phyloP scores from a whole-genome alignment of 1,140 invertebrate species.

The Pseudoatta argentina region DNA sequence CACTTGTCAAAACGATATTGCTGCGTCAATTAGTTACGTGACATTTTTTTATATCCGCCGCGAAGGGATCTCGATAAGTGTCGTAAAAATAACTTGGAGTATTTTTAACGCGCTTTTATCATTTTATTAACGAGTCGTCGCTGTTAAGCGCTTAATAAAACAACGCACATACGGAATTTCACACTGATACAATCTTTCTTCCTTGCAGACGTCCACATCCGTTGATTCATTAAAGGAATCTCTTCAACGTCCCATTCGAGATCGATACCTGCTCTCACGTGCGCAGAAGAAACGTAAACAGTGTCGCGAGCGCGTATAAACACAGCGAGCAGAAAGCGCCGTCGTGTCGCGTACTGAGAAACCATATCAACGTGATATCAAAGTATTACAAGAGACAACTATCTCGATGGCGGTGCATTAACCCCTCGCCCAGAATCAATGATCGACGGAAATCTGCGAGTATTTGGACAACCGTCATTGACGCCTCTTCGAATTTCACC shows the following conservation, averaged over 20 bases:
- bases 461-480: background rate
- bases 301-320: conserved; percentile 46
- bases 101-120: conserved; percentile 24
- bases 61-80: background rate
- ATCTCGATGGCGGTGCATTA: conserved; percentile 46
- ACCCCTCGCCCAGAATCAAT: conserved; percentile 14
- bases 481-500: background rate
- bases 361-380: conserved; percentile 38
- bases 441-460: background rate
- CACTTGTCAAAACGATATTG: background rate
- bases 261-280: conserved; percentile 36
- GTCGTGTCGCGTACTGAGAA: conserved; percentile 38
- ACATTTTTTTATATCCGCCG: background rate
- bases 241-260: conserved; percentile 19
- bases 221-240: background rate
- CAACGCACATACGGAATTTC: background rate
- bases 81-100: background rate
- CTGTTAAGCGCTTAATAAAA: background rate
- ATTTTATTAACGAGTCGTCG: background rate
- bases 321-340: conserved; percentile 36
- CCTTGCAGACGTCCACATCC: background rate
- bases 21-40: background rate
- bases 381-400: background rate
- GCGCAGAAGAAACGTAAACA: conserved; percentile 42
- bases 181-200: no score